Conservation (phyloP, 1,140 invertebrate genomes). For the Drosophila cardini region DNA sequence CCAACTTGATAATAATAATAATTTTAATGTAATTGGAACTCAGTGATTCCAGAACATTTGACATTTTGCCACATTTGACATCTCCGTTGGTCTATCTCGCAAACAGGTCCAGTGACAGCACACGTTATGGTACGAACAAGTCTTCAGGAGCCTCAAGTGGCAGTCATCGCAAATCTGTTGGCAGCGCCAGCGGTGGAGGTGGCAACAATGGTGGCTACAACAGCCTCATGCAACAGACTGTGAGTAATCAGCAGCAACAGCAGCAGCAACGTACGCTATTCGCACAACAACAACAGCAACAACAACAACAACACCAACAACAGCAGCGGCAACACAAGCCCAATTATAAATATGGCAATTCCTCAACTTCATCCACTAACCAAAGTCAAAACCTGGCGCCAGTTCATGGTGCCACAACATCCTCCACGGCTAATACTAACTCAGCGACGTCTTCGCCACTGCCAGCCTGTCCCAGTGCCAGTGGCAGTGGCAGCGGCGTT, state of each 20-base stretch:
- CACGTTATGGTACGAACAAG: conserved; percentile 84
- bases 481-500: conserved; percentile 32
- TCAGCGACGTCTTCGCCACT: conserved; percentile 52
- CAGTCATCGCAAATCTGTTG: conserved; percentile 78
- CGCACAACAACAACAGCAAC: conserved; percentile 39
- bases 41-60: not conserved
- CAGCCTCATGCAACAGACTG: conserved; percentile 84
- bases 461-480: conserved; percentile 14
- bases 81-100: not conserved
- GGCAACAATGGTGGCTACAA: conserved; percentile 63
- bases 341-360: conserved; percentile 72
- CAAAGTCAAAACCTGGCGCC: conserved; percentile 66
- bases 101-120: conserved; percentile 82
- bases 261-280: conserved; percentile 77
- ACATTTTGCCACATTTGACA: not conserved
- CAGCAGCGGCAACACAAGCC: conserved; percentile 77
- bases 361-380: conserved; percentile 70
- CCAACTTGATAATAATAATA: too few relatives aligned
- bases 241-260: conserved; percentile 84
- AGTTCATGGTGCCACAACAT: conserved; percentile 59
- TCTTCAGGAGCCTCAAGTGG: conserved; percentile 84
- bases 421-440: conserved; percentile 54
- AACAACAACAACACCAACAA: conserved; percentile 51
- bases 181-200: conserved; percentile 50
- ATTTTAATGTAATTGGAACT: too few relatives aligned